These are phyloP conservation scores for Gyrodactylus bullatarudis DNA, from an alignment of 1,140 invertebrate genomes.

Conservation along the genomic window DNA sequence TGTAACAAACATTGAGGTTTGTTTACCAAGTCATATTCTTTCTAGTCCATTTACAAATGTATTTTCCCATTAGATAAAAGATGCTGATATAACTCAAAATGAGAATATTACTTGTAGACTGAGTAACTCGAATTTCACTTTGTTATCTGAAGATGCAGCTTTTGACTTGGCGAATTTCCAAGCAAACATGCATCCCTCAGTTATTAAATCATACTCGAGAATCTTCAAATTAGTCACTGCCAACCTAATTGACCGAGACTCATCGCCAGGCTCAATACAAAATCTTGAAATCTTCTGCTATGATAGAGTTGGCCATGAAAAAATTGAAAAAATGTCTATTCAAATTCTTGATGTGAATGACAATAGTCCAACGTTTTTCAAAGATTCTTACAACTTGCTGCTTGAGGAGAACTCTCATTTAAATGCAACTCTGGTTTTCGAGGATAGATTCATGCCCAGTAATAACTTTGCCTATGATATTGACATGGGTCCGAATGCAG, in stretches of 20 bases:
- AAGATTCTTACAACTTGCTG: neutral
- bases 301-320: neutral
- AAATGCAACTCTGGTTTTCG: neutral
- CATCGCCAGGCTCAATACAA: neutral
- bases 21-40: neutral
- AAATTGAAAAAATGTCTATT: neutral
- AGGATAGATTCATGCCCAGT: neutral
- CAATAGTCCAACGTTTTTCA: neutral
- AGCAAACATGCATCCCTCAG: neutral
- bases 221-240: neutral
- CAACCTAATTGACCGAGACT: neutral
- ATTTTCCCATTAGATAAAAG: neutral
- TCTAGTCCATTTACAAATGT: neutral
- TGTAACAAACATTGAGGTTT: neutral
- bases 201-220: neutral
- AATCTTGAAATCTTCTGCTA: neutral
- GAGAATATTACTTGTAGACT: neutral
- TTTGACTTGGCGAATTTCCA: neutral
- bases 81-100: neutral
- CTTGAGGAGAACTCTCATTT: neutral
- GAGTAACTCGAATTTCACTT: neutral
- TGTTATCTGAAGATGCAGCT: neutral
- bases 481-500: neutral
- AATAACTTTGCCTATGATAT: neutral
- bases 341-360: neutral